Conservation (phyloP, 2,888 invertebrate species). For the Leuctra nigra region DNA sequence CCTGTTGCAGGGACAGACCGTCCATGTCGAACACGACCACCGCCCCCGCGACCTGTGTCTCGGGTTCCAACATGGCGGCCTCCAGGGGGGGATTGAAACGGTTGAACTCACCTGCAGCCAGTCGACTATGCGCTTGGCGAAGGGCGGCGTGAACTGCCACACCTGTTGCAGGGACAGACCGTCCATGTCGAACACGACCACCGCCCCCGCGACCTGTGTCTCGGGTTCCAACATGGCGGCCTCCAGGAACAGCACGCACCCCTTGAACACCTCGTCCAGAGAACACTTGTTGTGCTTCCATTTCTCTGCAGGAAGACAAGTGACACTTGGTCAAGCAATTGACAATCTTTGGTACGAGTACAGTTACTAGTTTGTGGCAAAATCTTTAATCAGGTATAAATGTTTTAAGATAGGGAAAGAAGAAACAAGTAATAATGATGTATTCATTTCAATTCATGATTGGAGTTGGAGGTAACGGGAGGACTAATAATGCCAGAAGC, state of each 20-base stretch:
- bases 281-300: conserved; percentile 77
- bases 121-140: conserved; percentile 77
- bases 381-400: too few species aligned
- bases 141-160: conserved; percentile 79
- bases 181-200: conserved; percentile 81
- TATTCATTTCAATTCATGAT: too few species aligned
- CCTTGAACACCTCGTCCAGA: conserved; percentile 77
- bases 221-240: conserved; percentile 76
- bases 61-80: conserved; percentile 74
- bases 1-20: conserved; percentile 70
- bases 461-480: too few species aligned
- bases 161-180: conserved; percentile 74
- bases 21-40: conserved; percentile 82
- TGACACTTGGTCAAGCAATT: not conserved
- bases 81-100: too few species aligned
- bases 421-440: too few species aligned
- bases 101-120: conserved; percentile 75
- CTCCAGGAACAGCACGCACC: conserved; percentile 71
- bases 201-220: conserved; percentile 61
- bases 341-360: too few species aligned
- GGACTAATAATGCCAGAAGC: too few species aligned
- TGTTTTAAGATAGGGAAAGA: not conserved
- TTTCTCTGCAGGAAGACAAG: conserved; percentile 48
- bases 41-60: conserved; percentile 61
- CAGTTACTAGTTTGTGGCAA: too few species aligned